Base-by-base conservation (phyloP, 2,888 invertebrate genomes). In the Epiperipatus broadwayi region DNA sequence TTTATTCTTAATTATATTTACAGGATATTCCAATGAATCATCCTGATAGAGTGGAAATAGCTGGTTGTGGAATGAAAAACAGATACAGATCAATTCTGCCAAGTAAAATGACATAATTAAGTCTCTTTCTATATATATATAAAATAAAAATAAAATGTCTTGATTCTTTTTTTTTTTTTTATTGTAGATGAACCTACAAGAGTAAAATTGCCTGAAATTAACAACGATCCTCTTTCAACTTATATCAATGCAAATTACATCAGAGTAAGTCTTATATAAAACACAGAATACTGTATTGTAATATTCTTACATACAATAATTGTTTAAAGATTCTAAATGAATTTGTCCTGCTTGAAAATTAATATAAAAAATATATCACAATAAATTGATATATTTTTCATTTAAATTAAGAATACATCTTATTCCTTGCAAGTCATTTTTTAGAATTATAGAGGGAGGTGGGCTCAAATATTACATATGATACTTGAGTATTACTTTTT, bases 191-290 rank as follows among this genome's bases (percentile, higher is more conserved):
- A 85, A 51, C 76, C 77, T 50, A 80, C 81, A 3, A 67, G 87
- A 47, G 81, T 89, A 15, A 68, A 75, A 31, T 58, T 87, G 47
- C 67, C 68, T 14, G 56, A 59, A 43, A 56, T 60, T 28, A 59
- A 60, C 43, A 62, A 68, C 38, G 76, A 78, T 54, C 64, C 66
- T 29, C 53, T 68, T 2, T 57, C 61, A 16, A 73, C 72, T 42
- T 89, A 89, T 55, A 84, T 89, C 41, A 89, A 89, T 64, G 89
- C 89, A 49, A 89, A 89, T 65, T 87, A 78, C 58, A 79, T 89
- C 48, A 75, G 80, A 69, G 83, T 83, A 53, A 61, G 60, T 56
- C 29, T 3, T 14, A 15, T 8, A 32, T 34, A 35, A n/a, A n/a
- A n/a, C n/a, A n/a, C n/a, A n/a, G n/a, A n/a, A n/a, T n/a, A n/a